Conservation (phyloP, 1,140 invertebrate genomes). For the Macrotrachela quadricornifera region DNA sequence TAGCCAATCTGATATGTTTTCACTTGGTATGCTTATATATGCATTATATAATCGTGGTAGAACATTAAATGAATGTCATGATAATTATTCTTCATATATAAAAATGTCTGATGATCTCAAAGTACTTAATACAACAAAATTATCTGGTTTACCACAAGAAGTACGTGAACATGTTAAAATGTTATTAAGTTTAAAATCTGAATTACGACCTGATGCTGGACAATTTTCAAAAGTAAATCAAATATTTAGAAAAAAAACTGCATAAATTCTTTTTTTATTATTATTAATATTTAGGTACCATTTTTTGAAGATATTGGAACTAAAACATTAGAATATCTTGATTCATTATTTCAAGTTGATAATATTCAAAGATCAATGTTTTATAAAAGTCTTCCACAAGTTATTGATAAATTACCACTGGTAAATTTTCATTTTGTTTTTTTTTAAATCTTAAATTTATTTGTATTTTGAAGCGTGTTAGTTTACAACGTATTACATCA, state of each 20-base stretch:
- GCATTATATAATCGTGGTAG: conserved; percentile 32
- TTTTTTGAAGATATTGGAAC: conserved; percentile 82
- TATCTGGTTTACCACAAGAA: conserved; percentile 24
- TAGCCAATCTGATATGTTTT: conserved; percentile 31
- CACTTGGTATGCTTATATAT: conserved; percentile 30
- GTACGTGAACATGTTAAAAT: conserved; percentile 32
- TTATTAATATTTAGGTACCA: conserved; percentile 45
- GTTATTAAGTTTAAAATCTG: conserved; percentile 29
- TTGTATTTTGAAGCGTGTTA: conserved; percentile 15
- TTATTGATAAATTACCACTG: conserved; percentile 64
- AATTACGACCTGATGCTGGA: conserved; percentile 31
- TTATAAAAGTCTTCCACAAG: conserved; percentile 74
- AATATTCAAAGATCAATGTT: conserved; percentile 95
- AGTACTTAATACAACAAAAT: conserved; percentile 16
- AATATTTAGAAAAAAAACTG: no score
- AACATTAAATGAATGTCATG: conserved; percentile 26
- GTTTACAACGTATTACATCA: no score
- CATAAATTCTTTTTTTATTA: no score
- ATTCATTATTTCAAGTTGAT: conserved; percentile 87
- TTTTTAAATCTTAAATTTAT: no score
- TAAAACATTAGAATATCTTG: conserved; percentile 78
- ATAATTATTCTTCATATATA: conserved; percentile 22
- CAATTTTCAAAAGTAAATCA: conserved; percentile 31
- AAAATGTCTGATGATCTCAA: conserved; percentile 29
- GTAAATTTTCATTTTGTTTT: conserved; percentile 13